Evolutionary conservation across 2,797 vertebrate species (phyloP).

Genomic region (Sebastes vulpes): DNA sequence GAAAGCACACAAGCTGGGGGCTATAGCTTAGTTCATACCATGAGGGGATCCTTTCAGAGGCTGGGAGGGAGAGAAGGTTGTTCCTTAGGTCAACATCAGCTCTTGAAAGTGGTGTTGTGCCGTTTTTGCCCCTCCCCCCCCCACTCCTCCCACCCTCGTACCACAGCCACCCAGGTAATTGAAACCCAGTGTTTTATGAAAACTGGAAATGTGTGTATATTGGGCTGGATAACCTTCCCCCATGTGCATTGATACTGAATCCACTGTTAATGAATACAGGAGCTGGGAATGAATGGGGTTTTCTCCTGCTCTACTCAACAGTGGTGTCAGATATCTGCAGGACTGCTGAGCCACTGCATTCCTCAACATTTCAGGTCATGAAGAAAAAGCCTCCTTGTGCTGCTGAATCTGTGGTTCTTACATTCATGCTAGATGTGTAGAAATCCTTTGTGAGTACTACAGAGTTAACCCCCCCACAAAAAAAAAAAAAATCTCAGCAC

Average conservation of each 20-base stretch:
- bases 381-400: conserved; percentile 45
- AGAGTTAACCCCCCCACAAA: background rate
- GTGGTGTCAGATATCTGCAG: conserved; percentile 76
- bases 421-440: conserved; percentile 44
- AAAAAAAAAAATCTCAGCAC: conserved; percentile 15
- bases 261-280: conserved; percentile 81
- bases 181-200: conserved; percentile 73
- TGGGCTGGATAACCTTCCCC: conserved; percentile 45
- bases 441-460: conserved; percentile 18
- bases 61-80: conserved; percentile 58
- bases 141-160: background rate
- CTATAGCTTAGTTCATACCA: conserved; percentile 47
- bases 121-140: conserved; percentile 13
- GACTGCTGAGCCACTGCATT: conserved; percentile 79
- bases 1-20: conserved; percentile 47
- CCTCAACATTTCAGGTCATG: conserved; percentile 66
- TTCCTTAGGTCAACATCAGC: conserved; percentile 79
- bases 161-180: conserved; percentile 66
- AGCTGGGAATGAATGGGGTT: conserved; percentile 75
- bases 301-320: conserved; percentile 68
- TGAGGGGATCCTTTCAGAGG: conserved; percentile 82
- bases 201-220: conserved; percentile 69
- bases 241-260: conserved; percentile 71
- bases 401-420: conserved; percentile 64
- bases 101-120: conserved; percentile 79